Evolutionary conservation across 2,113 vertebrate species (phyloP).

Genomic region (Sinosuthora webbiana): DNA sequence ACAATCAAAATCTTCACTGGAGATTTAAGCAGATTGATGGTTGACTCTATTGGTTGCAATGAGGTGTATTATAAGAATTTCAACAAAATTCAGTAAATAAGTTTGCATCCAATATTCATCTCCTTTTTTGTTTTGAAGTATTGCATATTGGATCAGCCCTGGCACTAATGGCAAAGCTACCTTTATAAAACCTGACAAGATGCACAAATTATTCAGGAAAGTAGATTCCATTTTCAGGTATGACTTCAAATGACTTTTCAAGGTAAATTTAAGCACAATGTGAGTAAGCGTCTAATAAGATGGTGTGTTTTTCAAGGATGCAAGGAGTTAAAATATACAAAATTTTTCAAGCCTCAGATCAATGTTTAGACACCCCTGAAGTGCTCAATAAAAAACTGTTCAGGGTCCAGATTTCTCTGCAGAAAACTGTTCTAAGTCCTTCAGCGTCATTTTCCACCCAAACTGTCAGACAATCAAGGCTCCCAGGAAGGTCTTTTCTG

Average conservation of each 20-base stretch:
- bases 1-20: not conserved
- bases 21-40: not conserved
- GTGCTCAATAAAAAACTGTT: not conserved
- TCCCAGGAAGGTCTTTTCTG: not conserved
- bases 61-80: not conserved
- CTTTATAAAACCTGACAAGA: not conserved
- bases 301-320: not conserved
- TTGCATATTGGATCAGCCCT: not conserved
- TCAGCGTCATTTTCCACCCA: not conserved
- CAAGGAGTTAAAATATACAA: not conserved
- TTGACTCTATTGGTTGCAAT: not conserved
- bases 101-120: not conserved
- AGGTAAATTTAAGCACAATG: not conserved
- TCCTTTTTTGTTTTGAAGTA: not conserved
- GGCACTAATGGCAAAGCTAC: not conserved
- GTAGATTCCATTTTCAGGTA: not conserved
- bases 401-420: not conserved
- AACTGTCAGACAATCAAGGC: not conserved
- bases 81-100: not conserved
- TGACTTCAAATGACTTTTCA: not conserved
- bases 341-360: not conserved
- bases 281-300: not conserved
- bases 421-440: not conserved
- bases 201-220: not conserved
- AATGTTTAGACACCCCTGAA: not conserved